Evolutionary conservation across 2,888 invertebrate species (phyloP), one percentile per base, ranked within the genome.

Genomic region (Epinotia demarniana): DNA sequence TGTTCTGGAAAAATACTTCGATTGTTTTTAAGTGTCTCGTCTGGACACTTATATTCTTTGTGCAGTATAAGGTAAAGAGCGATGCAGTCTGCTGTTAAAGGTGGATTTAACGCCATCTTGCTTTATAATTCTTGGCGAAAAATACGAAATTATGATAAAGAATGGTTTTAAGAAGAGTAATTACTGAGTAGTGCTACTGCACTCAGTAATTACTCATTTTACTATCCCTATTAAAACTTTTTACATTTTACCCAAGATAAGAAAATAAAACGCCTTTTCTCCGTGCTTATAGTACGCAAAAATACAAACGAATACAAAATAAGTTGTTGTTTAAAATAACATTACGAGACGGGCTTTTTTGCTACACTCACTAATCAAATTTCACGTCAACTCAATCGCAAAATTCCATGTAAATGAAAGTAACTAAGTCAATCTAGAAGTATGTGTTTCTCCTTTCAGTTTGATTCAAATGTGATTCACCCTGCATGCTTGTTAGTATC

Each of bases 71-170:
- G 53, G 49, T 61, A 61, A 67, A 67, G 67, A 68, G 61, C 61
- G 39, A 61, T 27, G 61, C 67, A 43, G 60, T 55, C 53, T 64
- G n/a, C 53, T 61, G 61, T 43, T 61, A 60, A 49, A 67, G 67
- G 61, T 43, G 53, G 67, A 67, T 46, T 73, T 73, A 49, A 73
- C 55, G 61, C 16, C 49, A 53, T 33, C n/a, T 19, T 19, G 39
- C 27, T 39, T 27, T 58, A 16, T 62, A 64, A 43, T 33, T 55
- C 62, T 55, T 57, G 19, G 27, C 19, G 43, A 43, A 43, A 68
- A 57, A 13, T 39, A 57, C 55, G 13, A 39, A 39, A 39, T 55
- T 57, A 39, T 39, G 18, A 33, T 68, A 68, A 58, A 9, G 18
- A 62, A 23, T 39, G 53, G 18, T 16, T 62, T 61, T 55, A 12